These are phyloP conservation scores for Epinephelus fuscoguttatus DNA, from an alignment of 2,113 vertebrate genomes.

Conservation along the genomic window DNA sequence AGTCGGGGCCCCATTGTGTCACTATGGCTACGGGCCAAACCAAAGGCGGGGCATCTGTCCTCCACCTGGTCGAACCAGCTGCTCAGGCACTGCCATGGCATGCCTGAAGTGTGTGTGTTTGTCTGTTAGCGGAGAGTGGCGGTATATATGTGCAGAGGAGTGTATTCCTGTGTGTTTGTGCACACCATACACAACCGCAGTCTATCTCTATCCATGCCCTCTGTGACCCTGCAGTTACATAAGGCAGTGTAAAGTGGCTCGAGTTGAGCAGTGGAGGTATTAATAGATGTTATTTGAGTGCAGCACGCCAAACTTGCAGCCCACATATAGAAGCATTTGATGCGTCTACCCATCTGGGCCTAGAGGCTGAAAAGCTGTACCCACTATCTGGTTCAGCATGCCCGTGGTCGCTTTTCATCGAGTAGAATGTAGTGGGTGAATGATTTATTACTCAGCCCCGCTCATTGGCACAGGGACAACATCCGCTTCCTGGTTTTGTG, in stretches of 20 bases:
- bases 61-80: constrained; percentile 81
- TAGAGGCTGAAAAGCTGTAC: constrained; percentile 20
- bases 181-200: constrained; percentile 3
- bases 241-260: constrained; percentile 47
- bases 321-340: constrained; percentile 43
- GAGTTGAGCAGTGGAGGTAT: constrained; percentile 49
- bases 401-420: constrained; percentile 9
- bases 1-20: constrained; percentile 70
- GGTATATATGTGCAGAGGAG: not conserved
- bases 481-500: constrained; percentile 32
- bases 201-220: constrained; percentile 22
- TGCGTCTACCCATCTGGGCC: constrained; percentile 38
- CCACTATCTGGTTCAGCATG: constrained; percentile 34
- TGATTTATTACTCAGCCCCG: constrained; percentile 32
- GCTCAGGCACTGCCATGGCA: constrained; percentile 69
- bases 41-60: constrained; percentile 79
- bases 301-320: constrained; percentile 29
- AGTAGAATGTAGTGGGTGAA: not conserved
- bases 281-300: constrained; percentile 66
- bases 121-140: constrained; percentile 1
- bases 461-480: constrained; percentile 21
- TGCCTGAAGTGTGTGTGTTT: constrained; percentile 43
- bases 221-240: constrained; percentile 61
- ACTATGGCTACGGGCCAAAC: constrained; percentile 76
- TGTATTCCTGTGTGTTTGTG: constrained; percentile 22